A percentile compares a stretch with the other conserved stretches of the same genome.
Evolutionary conservation across 37 sponge, comb jelly and placozoan genomes (phyloP).

Genomic region (Axinella damicornis): DNA sequence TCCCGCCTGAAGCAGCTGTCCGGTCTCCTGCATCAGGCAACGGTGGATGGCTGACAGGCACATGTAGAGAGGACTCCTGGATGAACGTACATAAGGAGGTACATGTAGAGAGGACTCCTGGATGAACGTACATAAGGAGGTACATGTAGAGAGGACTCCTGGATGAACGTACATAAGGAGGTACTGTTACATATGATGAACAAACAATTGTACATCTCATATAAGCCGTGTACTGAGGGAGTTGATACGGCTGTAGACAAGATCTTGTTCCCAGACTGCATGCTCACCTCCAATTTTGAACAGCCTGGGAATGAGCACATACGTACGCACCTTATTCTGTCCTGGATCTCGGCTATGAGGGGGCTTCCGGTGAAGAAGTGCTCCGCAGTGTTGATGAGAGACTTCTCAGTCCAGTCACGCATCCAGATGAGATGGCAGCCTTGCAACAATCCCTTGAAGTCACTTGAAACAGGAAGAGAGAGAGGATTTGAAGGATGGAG

Average conservation of each 20-base stretch:
- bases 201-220: too few relatives aligned
- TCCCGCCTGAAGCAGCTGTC: slow-evolving; percentile 56
- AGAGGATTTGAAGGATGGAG: too few relatives aligned
- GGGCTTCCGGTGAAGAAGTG: slow-evolving; percentile 37
- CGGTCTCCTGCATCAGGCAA: slow-evolving; percentile 52
- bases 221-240: too few relatives aligned
- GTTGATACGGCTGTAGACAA: too few relatives aligned
- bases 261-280: too few relatives aligned
- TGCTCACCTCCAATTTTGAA: too few relatives aligned
- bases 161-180: too few relatives aligned
- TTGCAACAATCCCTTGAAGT: slow-evolving; percentile 53
- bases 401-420: slow-evolving; percentile 44
- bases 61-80: slow-evolving; percentile 32
- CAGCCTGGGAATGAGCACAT: too few relatives aligned
- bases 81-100: neutral
- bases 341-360: slow-evolving; percentile 17
- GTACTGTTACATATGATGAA: too few relatives aligned
- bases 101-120: neutral
- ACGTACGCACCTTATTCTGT: slow-evolving; percentile 11
- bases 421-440: slow-evolving; percentile 51
- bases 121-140: too few relatives aligned
- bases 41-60: slow-evolving; percentile 60
- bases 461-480: slow-evolving; percentile 19
- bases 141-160: neutral
- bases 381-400: neutral